Evolutionary conservation across 2,888 invertebrate species (phyloP).

Genomic region (Norana najaformis): DNA sequence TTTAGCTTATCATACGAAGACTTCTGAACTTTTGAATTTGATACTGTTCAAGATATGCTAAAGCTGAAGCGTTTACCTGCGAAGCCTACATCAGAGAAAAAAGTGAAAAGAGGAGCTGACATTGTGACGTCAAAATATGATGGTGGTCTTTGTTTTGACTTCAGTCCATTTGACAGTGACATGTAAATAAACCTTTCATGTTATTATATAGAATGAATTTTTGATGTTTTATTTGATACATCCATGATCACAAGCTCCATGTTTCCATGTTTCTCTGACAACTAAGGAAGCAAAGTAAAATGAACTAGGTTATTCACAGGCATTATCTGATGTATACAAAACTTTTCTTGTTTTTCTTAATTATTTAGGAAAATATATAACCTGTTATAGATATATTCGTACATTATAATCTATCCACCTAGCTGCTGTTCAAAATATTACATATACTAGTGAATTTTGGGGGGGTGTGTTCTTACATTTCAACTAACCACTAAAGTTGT

Average conservation of each 20-base stretch:
- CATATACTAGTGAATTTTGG: background rate
- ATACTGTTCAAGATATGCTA: conserved; percentile 57
- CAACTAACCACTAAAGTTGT: background rate
- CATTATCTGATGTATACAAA: too few relatives aligned
- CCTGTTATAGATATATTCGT: too few relatives aligned
- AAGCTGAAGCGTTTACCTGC: conserved; percentile 58
- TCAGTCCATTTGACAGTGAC: conserved; percentile 57
- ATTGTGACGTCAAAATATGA: conserved; percentile 52
- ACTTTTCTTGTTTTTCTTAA: too few relatives aligned
- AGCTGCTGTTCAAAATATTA: background rate
- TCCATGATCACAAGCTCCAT: background rate
- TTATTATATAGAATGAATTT: background rate
- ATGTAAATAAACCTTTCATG: conserved; percentile 31
- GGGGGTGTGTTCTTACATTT: background rate
- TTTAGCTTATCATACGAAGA: background rate
- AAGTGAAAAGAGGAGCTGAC: background rate
- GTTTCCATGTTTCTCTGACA: background rate
- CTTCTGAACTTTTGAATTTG: background rate
- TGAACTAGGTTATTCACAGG: background rate
- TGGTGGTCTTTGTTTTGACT: conserved; percentile 61
- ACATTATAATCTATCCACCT: too few relatives aligned
- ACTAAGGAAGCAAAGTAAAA: background rate
- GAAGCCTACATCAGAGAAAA: conserved; percentile 52
- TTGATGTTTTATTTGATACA: background rate
- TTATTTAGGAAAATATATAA: too few relatives aligned